Conservation (phyloP, 2,797 vertebrate species). For the Tachyglossus aculeatus region DNA sequence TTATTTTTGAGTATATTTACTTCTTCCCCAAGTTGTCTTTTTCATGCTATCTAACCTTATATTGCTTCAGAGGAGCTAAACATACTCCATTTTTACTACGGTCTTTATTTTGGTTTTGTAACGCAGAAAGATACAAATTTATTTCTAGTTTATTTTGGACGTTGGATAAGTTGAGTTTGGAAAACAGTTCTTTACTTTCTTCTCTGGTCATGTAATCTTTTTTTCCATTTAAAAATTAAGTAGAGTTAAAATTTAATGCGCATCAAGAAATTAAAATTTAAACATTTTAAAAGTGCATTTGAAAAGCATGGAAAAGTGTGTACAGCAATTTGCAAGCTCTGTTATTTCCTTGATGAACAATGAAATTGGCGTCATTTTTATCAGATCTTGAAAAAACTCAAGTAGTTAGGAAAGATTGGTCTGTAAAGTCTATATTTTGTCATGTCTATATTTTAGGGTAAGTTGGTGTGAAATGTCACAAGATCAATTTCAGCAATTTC, state of each 20-base stretch:
- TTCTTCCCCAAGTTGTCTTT: no score
- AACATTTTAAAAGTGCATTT: neutral
- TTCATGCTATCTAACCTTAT: neutral
- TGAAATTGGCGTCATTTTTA: neutral
- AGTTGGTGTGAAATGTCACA: neutral
- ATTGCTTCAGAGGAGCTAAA: neutral
- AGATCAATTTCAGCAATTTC: constrained; percentile 31
- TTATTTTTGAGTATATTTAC: no score
- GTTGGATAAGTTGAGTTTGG: neutral
- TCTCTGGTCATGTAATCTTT: neutral
- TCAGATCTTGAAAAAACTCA: neutral
- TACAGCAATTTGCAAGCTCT: neutral
- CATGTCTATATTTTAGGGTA: neutral
- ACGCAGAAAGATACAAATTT: neutral
- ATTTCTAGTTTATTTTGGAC: neutral
- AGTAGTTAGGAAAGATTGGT: neutral
- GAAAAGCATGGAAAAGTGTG: neutral
- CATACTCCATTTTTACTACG: neutral
- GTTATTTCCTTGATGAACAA: neutral
- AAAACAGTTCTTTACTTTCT: neutral
- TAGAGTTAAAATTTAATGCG: constrained; percentile 1
- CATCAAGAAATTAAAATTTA: constrained; percentile 5
- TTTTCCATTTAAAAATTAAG: constrained; percentile 4
- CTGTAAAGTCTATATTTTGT: neutral
- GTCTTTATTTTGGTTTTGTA: neutral